phyloP scores from a whole-genome alignment of 2,797 vertebrate species.

The Chiroxiphia lanceolata region DNA sequence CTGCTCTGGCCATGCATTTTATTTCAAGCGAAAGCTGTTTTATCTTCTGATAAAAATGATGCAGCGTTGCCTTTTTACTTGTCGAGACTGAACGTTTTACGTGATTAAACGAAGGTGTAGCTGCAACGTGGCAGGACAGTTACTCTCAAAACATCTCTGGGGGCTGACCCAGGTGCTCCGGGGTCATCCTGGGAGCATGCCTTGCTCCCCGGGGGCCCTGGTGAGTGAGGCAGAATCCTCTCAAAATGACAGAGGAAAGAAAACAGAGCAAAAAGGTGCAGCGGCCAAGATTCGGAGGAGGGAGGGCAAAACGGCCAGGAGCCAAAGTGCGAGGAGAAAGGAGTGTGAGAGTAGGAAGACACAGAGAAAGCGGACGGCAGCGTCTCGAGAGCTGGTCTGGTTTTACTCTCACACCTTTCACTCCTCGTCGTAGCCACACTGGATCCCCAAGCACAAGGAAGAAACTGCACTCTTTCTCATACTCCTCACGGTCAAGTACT shows the following conservation, averaged over 20 bases:
- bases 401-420: constrained; percentile 94
- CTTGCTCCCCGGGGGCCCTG: not conserved
- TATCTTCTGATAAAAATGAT: constrained; percentile 8
- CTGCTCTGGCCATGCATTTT: constrained; percentile 29
- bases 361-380: constrained; percentile 81
- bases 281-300: constrained; percentile 71
- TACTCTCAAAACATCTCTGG: not conserved
- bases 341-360: constrained; percentile 82
- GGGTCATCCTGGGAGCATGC: not conserved
- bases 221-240: not conserved
- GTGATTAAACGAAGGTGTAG: not conserved
- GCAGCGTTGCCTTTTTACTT: not conserved
- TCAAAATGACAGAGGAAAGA: constrained; percentile 14
- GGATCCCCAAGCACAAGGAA: constrained; percentile 93
- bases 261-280: constrained; percentile 65
- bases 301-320: constrained; percentile 71
- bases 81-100: not conserved
- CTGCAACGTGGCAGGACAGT: fast-evolving
- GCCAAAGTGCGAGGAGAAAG: constrained; percentile 75
- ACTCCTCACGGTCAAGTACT: constrained; percentile 93
- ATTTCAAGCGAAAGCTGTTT: not conserved
- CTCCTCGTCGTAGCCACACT: constrained; percentile 89
- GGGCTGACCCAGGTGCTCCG: fast-evolving
- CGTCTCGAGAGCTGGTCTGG: constrained; percentile 78
- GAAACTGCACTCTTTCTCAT: constrained; percentile 94